Evolutionary conservation across 2,113 vertebrate species (phyloP).

Genomic region (Prietella phreatophila): DNA sequence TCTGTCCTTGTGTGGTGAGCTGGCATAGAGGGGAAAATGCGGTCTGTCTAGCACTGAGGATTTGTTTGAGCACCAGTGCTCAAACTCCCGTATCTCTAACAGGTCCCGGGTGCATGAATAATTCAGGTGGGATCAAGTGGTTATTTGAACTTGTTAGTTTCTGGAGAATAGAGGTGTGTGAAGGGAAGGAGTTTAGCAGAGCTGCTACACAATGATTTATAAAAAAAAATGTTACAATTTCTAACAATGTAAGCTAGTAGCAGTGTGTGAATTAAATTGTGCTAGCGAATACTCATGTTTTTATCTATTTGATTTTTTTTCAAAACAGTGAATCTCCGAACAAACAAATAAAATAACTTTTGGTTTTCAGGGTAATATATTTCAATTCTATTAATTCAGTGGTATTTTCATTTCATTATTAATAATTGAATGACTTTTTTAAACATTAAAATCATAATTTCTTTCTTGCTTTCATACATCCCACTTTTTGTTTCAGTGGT

Average conservation of each 20-base stretch:
- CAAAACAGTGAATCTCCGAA: neutral
- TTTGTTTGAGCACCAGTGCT: neutral
- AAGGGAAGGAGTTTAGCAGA: neutral
- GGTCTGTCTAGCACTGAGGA: neutral
- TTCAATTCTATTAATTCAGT: neutral
- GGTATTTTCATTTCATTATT: neutral
- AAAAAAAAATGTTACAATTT: neutral
- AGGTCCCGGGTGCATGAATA: neutral
- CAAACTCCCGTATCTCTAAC: neutral
- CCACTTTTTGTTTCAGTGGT: neutral
- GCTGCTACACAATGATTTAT: neutral
- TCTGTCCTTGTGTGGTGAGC: neutral
- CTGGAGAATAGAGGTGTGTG: neutral
- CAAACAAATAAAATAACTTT: neutral
- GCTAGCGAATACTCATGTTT: neutral
- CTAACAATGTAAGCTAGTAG: too few species aligned
- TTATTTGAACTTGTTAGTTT: neutral
- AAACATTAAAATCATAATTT: too few species aligned
- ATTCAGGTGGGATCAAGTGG: neutral
- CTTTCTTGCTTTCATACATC: too few species aligned
- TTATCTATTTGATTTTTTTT: too few species aligned
- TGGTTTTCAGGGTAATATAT: neutral
- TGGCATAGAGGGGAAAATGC: neutral
- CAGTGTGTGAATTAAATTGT: neutral
- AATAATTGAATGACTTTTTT: neutral